phyloP scores from a whole-genome alignment of 2,797 vertebrate species.

The Cryptoprocta ferox region DNA sequence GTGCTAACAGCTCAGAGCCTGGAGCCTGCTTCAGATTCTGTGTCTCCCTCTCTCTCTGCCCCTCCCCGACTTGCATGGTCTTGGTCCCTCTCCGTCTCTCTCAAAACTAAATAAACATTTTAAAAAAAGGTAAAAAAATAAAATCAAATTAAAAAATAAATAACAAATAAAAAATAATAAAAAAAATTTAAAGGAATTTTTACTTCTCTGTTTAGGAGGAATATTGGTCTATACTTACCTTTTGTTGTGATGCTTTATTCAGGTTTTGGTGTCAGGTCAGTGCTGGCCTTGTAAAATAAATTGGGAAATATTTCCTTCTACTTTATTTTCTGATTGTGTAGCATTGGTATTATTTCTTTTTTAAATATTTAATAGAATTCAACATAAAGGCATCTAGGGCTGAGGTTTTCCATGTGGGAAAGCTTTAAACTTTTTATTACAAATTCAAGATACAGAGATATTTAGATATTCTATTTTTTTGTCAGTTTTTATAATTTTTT shows the following conservation, averaged over 20 bases:
- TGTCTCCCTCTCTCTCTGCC: too few relatives aligned
- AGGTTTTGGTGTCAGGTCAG: not conserved
- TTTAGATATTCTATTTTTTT: not conserved
- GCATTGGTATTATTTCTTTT: not conserved
- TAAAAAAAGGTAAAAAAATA: too few relatives aligned
- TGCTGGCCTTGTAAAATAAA: not conserved
- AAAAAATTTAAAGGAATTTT: not conserved
- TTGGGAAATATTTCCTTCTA: not conserved
- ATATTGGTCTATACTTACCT: not conserved
- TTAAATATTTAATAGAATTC: not conserved
- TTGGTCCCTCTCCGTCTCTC: too few relatives aligned
- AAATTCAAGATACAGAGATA: not conserved
- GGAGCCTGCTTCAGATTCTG: too few relatives aligned
- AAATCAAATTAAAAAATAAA: too few relatives aligned
- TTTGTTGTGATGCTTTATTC: not conserved
- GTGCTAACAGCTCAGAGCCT: too few relatives aligned
- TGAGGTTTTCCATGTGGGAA: not conserved
- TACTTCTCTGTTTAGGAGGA: not conserved
- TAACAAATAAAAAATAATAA: too few relatives aligned
- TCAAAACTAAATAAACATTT: too few relatives aligned
- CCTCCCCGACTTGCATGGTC: too few relatives aligned
- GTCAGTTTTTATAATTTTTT: not conserved
- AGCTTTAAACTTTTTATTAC: not conserved
- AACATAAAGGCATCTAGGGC: not conserved
- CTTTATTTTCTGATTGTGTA: not conserved